Base-by-base conservation (phyloP, 2,113 vertebrate genomes). In the Gulo gulo region DNA sequence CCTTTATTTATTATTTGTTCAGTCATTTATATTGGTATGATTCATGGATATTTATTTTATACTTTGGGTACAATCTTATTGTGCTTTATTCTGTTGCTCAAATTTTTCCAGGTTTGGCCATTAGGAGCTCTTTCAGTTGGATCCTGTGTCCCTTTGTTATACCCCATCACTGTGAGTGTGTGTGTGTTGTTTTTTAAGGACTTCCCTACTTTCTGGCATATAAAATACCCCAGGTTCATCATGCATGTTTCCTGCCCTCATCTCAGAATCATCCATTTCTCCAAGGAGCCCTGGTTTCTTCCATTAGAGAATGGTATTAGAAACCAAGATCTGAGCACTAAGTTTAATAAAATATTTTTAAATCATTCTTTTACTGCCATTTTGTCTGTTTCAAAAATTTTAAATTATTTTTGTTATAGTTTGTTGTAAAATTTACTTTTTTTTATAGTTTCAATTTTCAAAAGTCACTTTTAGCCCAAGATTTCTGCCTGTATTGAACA, bases 371-470 rank as follows among this genome's bases (percentile, higher is more conserved):
- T 91, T 69, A 88, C 73, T 93, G 14, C 0, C 29, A 71, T 78
- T 78, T 84, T 84, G 12, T 59, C 42, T 52, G 78, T 69, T 91
- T 91, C 26, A 83, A 36, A 91, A 87, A 31, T n/a, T 71, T 91
- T 50, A 69, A 86, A 45, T 86, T 50, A 59, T 61, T 86, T 59
- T 39, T 92, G 7, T 57, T 93, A 29, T 18, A 65, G n/a, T 52
- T 69, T 74, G 2, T 82, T 81, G 31, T 76, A 61, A 78, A 59
- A 18, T 87, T 86, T 90, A 3, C 67, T 74, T 87, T 47, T 50
- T 55, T 57, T 81, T 84, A 52, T 73, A 65, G 31, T 71, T 88
- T 63, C 97, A 96, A 98, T 74, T 26, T 74, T 26, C 73, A 74
- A 73, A 93, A 96, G 47, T 82, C 50, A 85, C 2, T 67, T 85